Percentiles rank a stretch among this genome's conserved stretches.
Conservation (phyloP, 2,113 vertebrate species). For the Paramormyrops kingsleyae region DNA sequence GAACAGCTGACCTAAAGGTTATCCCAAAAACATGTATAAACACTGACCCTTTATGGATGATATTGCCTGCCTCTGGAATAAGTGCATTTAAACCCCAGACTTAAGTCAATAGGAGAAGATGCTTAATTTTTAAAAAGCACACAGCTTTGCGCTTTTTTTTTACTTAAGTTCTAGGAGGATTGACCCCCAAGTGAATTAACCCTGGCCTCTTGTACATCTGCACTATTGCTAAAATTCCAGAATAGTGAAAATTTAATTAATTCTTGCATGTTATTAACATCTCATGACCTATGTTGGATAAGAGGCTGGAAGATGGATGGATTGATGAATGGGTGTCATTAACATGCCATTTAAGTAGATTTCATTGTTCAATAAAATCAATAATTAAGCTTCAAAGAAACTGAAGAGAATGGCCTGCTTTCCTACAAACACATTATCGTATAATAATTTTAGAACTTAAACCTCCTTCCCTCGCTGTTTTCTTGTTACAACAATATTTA, state of each 20-base stretch:
- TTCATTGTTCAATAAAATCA: conserved; percentile 4
- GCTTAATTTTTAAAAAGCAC: background rate
- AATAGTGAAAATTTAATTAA: background rate
- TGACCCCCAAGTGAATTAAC: background rate
- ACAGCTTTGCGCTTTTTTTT: background rate
- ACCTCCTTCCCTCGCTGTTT: background rate
- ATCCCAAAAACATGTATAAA: too few species aligned
- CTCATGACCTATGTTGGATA: background rate
- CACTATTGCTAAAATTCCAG: background rate
- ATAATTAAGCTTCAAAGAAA: background rate
- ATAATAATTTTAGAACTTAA: background rate
- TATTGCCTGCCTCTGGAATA: background rate
- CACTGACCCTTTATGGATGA: too few species aligned
- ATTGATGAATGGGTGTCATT: background rate
- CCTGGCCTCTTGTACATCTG: background rate
- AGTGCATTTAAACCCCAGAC: background rate
- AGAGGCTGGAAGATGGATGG: background rate
- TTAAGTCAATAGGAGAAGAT: background rate
- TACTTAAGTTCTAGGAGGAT: background rate
- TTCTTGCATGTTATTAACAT: conserved; percentile 9
- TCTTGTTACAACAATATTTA: background rate
- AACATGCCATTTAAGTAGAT: background rate
- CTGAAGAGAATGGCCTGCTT: background rate
- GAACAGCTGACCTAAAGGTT: too few species aligned
- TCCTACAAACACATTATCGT: background rate